These are phyloP conservation scores for Tupaia tana DNA, from an alignment of 2,113 vertebrate species.

Conservation along the genomic window DNA sequence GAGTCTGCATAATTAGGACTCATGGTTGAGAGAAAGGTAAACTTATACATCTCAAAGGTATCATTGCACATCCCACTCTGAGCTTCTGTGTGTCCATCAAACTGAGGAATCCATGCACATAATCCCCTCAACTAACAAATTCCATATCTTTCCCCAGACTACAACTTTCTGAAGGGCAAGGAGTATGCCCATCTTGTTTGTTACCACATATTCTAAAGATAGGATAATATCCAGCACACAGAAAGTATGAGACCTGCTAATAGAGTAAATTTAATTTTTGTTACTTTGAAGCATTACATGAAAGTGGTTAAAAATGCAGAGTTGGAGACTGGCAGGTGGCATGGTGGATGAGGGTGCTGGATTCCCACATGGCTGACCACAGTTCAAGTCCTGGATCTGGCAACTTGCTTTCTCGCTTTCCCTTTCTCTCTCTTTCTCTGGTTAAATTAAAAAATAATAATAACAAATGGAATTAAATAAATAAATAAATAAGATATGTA, in stretches of 20 bases:
- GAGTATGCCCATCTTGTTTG: background rate
- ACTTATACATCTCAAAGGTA: too few relatives aligned
- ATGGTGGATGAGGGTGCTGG: too few relatives aligned
- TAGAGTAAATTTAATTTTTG: background rate
- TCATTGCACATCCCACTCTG: too few relatives aligned
- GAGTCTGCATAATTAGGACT: background rate
- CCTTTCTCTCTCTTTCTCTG: too few relatives aligned
- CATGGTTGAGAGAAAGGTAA: background rate
- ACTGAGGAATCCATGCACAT: background rate
- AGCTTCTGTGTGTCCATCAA: background rate
- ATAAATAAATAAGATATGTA: too few relatives aligned
- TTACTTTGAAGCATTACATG: background rate
- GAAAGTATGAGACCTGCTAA: background rate
- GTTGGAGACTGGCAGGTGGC: too few relatives aligned
- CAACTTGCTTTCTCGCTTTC: too few relatives aligned
- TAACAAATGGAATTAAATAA: too few relatives aligned
- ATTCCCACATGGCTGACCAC: too few relatives aligned
- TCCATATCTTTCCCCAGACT: too few relatives aligned
- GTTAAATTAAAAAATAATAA: too few relatives aligned
- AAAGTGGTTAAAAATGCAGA: background rate
- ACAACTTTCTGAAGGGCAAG: background rate
- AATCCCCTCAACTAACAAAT: background rate
- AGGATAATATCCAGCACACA: background rate
- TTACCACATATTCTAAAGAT: background rate
- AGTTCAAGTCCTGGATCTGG: too few relatives aligned